Base-by-base conservation (phyloP, 2,888 invertebrate genomes). In the Uloborus plumipes region DNA sequence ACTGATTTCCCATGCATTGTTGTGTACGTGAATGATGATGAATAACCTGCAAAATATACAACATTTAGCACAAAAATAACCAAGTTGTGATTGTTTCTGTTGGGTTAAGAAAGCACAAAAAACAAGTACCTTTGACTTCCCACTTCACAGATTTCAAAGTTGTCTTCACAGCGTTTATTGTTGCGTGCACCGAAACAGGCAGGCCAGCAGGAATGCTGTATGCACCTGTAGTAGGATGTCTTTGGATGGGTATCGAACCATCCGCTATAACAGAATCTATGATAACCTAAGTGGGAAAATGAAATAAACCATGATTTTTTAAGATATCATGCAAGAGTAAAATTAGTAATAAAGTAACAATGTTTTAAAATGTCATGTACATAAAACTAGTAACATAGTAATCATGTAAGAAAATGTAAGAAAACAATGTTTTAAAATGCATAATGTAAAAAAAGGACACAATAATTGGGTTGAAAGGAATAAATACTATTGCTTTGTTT, bases 61-160 rank as follows among this genome's bases (percentile, higher is more conserved):
- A 51, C 4, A 14, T 26, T 65, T 15, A 65, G 47, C 13, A 11
- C 11, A 65, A 14, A 65, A 14, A 49, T 62, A 62, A 6, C 7
- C 11, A 16, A 22, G 4, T 22, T 11, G 22, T 20, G 22, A 9
- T 26, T 11, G 9, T 14, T 16, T 15, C 11, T 31, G 62, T 7
- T 16, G 7, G 9, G 9, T 26, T 20, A 13, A 62, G 9, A 62
- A 13, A 16, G 7, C 14, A 69, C n/a, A 49, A 59, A 4, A 18
- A 50, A 39, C 11, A 7, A 55, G 13, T 65, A 84, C 84, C 84
- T 78, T 75, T 82, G 16, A 84, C 81, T 39, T 86, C 82, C 86
- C 86, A 86, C 22, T 65, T 67, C 9, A 86, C 66, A 14, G 70
- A 55, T 26, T 77, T 77, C 4, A 86, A 14, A 14, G 64, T 16